phyloP scores from a whole-genome alignment of 2,113 vertebrate species.

The Gavialis gangeticus region DNA sequence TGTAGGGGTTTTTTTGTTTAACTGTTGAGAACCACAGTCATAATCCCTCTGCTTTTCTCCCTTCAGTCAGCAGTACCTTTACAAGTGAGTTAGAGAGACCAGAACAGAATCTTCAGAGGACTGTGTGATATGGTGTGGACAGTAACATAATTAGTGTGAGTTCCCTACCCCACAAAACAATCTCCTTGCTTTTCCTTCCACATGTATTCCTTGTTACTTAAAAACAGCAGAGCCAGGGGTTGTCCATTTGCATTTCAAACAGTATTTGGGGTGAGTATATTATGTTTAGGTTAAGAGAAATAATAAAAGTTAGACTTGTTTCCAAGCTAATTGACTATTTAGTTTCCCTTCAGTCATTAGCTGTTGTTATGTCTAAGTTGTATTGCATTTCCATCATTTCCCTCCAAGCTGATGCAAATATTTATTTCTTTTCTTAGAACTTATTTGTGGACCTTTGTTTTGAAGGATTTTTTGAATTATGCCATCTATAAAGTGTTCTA shows the following conservation, averaged over 20 bases:
- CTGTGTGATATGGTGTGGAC: not conserved
- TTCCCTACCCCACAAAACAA: not conserved
- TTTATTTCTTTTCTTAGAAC: constrained; percentile 4
- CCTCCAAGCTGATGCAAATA: not conserved
- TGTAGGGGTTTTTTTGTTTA: not conserved
- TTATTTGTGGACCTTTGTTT: not conserved
- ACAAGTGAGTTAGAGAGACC: not conserved
- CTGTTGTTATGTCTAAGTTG: not conserved
- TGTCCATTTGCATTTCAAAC: not conserved
- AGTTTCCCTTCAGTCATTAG: not conserved
- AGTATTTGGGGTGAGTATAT: not conserved
- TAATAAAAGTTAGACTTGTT: not conserved
- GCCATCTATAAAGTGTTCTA: not conserved
- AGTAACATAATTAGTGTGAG: not conserved
- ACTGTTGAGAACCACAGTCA: accelerated
- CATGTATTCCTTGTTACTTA: not conserved
- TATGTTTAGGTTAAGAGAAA: not conserved
- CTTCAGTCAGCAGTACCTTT: not conserved
- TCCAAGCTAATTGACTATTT: not conserved
- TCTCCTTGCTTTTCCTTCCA: not conserved
- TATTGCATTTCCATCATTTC: not conserved
- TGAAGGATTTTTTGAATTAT: not conserved
- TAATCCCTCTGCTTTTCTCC: not conserved
- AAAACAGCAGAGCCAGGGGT: not conserved
- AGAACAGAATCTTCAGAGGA: not conserved